phyloP scores from a whole-genome alignment of 2,888 invertebrate species.

The Magallana nippona region DNA sequence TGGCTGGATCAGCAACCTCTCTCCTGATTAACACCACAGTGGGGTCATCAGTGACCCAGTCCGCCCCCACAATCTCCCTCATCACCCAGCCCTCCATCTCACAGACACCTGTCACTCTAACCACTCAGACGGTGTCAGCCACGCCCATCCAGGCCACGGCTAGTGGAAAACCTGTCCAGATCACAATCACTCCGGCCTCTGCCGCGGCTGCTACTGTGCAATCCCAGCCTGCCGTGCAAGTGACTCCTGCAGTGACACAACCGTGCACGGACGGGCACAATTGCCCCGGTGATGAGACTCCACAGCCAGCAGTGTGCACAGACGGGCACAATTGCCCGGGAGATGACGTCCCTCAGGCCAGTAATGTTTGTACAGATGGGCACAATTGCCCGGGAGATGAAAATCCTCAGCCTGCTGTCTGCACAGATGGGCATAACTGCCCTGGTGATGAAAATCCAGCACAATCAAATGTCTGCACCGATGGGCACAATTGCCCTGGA shows the following conservation, averaged over 20 bases:
- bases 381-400: conserved; percentile 54
- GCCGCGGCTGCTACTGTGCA: conserved; percentile 28
- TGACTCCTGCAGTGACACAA: conserved; percentile 48
- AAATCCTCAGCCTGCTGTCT: conserved; percentile 47
- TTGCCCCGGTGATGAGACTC: conserved; percentile 45
- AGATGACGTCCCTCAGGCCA: conserved; percentile 45
- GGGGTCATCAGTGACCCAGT: conserved; percentile 65
- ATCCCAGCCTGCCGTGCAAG: conserved; percentile 37
- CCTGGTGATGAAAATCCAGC: conserved; percentile 47
- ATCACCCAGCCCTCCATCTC: conserved; percentile 67
- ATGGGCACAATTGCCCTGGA: conserved; percentile 55
- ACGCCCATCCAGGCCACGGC: conserved; percentile 52
- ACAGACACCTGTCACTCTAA: conserved; percentile 61
- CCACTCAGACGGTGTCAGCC: conserved; percentile 63
- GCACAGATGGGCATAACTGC: conserved; percentile 59
- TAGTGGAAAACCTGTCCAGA: conserved; percentile 69
- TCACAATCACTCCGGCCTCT: conserved; percentile 79
- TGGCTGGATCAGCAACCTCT: conserved; percentile 56
- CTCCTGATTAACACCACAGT: conserved; percentile 53
- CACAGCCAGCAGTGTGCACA: conserved; percentile 41
- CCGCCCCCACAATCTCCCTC: conserved; percentile 69
- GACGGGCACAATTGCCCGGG: conserved; percentile 54
- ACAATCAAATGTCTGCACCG: conserved; percentile 47
- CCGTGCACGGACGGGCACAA: conserved; percentile 53
- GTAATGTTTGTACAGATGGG: conserved; percentile 49